A percentile compares a stretch with the other conserved stretches of the same genome.
Conservation (phyloP, 2,113 vertebrate species). For the Ammodytes marinus region DNA sequence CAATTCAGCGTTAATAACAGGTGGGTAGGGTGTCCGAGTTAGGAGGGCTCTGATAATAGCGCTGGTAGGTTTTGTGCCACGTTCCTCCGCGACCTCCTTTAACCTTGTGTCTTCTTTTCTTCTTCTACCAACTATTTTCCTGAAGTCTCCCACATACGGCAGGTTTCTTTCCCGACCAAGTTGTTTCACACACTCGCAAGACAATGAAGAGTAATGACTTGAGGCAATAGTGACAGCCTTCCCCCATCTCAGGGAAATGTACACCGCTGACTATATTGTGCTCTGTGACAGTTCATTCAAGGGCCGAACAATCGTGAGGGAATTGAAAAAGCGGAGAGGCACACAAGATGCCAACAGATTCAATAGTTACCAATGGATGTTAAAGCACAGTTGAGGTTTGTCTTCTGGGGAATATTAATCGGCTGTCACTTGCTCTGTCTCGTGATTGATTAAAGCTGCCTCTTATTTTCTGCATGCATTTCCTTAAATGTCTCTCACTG, state of each 20-base stretch:
- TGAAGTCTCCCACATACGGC: background rate
- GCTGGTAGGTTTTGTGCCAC: constrained; percentile 41
- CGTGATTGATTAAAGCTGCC: constrained; percentile 47
- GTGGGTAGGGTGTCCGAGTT: constrained; percentile 28
- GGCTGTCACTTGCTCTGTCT: constrained; percentile 35
- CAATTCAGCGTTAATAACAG: constrained; percentile 70
- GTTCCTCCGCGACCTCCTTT: constrained; percentile 43
- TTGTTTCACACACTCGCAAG: background rate
- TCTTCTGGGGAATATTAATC: constrained; percentile 56
- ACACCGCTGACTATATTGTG: constrained; percentile 26
- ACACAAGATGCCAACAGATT: background rate
- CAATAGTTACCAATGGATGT: constrained; percentile 20
- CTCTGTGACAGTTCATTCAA: constrained; percentile 51
- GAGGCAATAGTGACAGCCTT: constrained; percentile 45
- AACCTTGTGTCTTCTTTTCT: constrained; percentile 51
- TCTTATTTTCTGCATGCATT: constrained; percentile 22
- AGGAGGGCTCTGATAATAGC: constrained; percentile 48
- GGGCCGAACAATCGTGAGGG: constrained; percentile 46
- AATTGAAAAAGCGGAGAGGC: constrained; percentile 7
- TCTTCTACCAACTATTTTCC: constrained; percentile 33
- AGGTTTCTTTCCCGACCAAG: constrained; percentile 13
- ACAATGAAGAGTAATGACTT: constrained; percentile 32
- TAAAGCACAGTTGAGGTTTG: constrained; percentile 14
- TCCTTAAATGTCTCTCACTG: constrained; percentile 14
- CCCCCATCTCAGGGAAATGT: constrained; percentile 34